Evolutionary conservation across 1,140 invertebrate species (phyloP), one percentile per base, ranked within the genome.

Genomic region (Drosophila kanapiae): DNA sequence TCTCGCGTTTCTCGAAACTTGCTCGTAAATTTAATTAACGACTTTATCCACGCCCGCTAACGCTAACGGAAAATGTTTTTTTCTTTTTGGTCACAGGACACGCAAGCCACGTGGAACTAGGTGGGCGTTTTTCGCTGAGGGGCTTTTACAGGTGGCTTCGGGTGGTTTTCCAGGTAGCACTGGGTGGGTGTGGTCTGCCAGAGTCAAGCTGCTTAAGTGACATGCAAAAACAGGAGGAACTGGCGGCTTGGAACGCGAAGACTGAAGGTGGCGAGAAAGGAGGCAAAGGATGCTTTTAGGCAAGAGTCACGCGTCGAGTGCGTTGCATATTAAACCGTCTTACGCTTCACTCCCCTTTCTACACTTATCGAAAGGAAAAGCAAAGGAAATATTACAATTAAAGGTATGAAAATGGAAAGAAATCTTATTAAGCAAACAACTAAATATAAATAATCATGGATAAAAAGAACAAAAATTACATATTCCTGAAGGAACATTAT

Each of bases 131-230:
- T 11, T 38, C 5, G 13, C 37, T 5, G 37, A 42, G 59, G 37
- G 37, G 14, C 48, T 27, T 0, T 31, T 13, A 13, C 3, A 6
- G 29, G 16, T 11, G 37, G 10, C 7, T 18, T 23, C 16, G 18
- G 53, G 43, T 47, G 42, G 33, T 0, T 16, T 9, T 16, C 14
- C 31, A 13, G 57, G 35, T 23, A 14, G 14, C 13, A 3, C 4
- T 29, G 7, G 35, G 35, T 57, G 37, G 54, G 67, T 37, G 67
- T 35, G 62, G 67, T 54, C n/a, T 16, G 62, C 29, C 67, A 29
- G 33, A 68, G 62, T 29, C 67, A 70, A 70, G 62, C 62, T 67
- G 67, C 31, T 70, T 54, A 70, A 70, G 38, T 70, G 62, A 54
- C 67, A 68, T 54, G 67, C 61, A 54, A 54, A 70, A 67, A 27